Conservation (phyloP, 2,113 vertebrate genomes). For the Rhea pennata region DNA sequence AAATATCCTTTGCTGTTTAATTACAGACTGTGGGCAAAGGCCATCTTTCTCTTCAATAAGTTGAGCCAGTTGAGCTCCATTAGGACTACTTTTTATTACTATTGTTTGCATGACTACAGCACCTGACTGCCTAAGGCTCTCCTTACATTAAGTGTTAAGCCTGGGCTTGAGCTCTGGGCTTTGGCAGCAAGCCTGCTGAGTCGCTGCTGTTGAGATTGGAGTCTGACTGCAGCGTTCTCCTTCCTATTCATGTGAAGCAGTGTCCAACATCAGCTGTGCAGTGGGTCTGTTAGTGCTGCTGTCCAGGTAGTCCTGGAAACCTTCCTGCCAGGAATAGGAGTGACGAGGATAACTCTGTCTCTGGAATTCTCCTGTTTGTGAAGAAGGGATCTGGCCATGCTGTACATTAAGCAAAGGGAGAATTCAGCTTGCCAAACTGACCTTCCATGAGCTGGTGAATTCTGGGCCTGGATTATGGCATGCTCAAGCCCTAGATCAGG, state of each 20-base stretch:
- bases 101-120: slow-evolving; percentile 56
- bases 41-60: slow-evolving; percentile 37
- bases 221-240: not conserved
- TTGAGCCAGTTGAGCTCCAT: slow-evolving; percentile 45
- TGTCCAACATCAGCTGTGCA: slow-evolving; percentile 39
- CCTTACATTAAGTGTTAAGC: slow-evolving; percentile 67
- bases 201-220: slow-evolving; percentile 43
- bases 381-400: not conserved
- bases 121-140: slow-evolving; percentile 72
- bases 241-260: slow-evolving; percentile 6
- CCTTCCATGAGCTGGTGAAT: not conserved
- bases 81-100: slow-evolving; percentile 61
- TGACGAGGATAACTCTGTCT: not conserved
- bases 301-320: slow-evolving; percentile 48
- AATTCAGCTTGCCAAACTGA: not conserved
- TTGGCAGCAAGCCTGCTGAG: slow-evolving; percentile 45
- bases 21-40: not conserved
- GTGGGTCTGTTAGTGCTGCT: slow-evolving; percentile 15
- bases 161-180: slow-evolving; percentile 66
- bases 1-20: not conserved
- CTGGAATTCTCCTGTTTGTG: not conserved
- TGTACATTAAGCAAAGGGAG: not conserved
- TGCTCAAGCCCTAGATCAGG: not conserved
- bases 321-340: slow-evolving; percentile 35
- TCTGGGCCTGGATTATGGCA: not conserved